phyloP scores from a whole-genome alignment of 1,140 invertebrate species.

The Gonioctena quinquepunctata region DNA sequence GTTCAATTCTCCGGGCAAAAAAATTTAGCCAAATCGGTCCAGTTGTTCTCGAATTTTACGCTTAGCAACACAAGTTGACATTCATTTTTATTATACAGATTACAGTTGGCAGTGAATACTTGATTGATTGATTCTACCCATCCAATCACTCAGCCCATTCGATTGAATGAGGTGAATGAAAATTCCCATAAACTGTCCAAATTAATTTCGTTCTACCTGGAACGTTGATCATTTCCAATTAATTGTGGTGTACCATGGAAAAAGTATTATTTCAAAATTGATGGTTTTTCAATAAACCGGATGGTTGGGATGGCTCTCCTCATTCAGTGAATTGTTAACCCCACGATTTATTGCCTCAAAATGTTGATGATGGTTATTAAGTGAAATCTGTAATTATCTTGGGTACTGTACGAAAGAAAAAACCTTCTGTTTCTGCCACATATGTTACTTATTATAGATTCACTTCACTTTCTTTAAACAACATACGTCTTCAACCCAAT shows the following conservation, averaged over 20 bases:
- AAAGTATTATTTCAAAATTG: slow-evolving; percentile 1
- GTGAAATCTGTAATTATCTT: neutral
- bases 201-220: neutral
- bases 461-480: neutral
- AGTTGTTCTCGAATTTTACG: too few species aligned
- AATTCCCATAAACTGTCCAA: too few species aligned
- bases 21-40: too few species aligned
- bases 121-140: too few species aligned
- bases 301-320: neutral
- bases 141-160: too few species aligned
- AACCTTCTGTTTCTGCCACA: neutral
- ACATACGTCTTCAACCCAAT: too few species aligned
- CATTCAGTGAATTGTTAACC: neutral
- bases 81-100: too few species aligned
- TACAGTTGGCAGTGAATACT: too few species aligned
- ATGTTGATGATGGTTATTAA: slow-evolving; percentile 2
- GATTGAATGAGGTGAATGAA: too few species aligned
- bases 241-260: neutral
- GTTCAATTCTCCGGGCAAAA: too few species aligned
- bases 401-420: neutral
- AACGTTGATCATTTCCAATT: neutral
- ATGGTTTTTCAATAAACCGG: slow-evolving; percentile 9
- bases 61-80: too few species aligned
- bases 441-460: slow-evolving; percentile 2
- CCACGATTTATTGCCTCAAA: neutral